Base-by-base conservation (phyloP, 2,888 invertebrate species). In the Meghimatium bilineatum region DNA sequence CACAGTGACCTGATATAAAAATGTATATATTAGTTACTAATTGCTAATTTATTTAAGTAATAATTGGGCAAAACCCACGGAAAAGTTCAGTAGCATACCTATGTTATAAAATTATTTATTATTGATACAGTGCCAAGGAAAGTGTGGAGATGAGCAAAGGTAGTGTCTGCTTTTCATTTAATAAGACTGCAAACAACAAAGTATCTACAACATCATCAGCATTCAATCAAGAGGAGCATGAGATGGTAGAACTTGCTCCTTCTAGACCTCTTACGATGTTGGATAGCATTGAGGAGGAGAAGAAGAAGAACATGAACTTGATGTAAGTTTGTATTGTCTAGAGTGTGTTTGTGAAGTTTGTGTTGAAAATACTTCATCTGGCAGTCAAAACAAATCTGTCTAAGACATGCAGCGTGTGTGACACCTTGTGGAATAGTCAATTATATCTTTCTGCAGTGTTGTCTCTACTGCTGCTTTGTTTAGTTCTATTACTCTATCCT, bases 131-230 rank as follows among this genome's bases (percentile, higher is more conserved):
- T 32, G 36, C 14, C 26, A 84, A 80, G 56, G 80, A 84, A 32
- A 38, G 34, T 60, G 52, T 71, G 20, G 84, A 84, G 49, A 56
- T 84, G 6, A 69, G 60, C 32, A 84, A 84, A 66, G 36, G 84
- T 75, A 84, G 80, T 77, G 80, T 84, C 34, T 56, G 76, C 60
- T 84, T 84, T 32, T 84, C 84, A 12, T 80, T 84, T 63, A 84
- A 76, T 38, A 84, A 84, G 44, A 80, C 80, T 20, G 34, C 80
- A 44, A 76, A 20, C 56, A 84, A 84, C 12, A 56, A 56, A 71
- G 67, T 84, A 34, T 36, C 80, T 26, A 56, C 71, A 26, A 75
- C 67, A 29, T 71, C 80, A 38, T 76, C 84, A 44, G 84, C 84
- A 20, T 84, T 84, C 49, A 76, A 77, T 49, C 80, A 80, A 67